Base-by-base conservation (phyloP, 1,140 invertebrate species). In the Drosophila serrata region DNA sequence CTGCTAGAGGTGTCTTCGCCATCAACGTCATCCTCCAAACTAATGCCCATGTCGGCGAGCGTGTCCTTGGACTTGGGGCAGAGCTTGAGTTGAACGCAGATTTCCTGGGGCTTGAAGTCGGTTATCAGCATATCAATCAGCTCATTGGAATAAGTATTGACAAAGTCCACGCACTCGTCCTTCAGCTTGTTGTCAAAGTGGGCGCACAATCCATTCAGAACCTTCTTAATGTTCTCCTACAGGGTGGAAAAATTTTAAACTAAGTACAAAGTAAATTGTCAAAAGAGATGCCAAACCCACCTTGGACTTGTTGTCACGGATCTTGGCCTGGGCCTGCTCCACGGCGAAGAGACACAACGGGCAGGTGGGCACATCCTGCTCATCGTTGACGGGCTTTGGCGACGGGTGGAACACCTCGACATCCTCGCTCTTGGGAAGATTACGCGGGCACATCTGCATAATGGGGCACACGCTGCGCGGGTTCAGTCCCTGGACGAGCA, bases 271-370 rank as follows among this genome's bases (percentile, higher is more conserved):
- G 22, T 11, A 33, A 40, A n/a, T 24, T 2, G 0, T 19, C 6
- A 4, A 45, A 6, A 19, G 6, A 49, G 46, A 49, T 12, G 2
- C 5, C 7, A 49, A 27, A 29, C 55, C 37, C 6, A 81, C 79
- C 69, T 92, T 92, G 33, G 92, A 88, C 63, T 90, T 93, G 48
- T 92, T 65, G 55, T 81, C 74, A n/a, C 90, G 81, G n/a, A 93
- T 93, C 62, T 75, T 81, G 13, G 64, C 56, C 40, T 93, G 90
- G 8, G 91, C 91, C 90, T 96, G 94, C 73, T 95, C 94, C 12
- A 98, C 94, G 17, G 96, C 97, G 81, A 97, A 95, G 22, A 97
- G 93, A 91, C 97, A 98, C 4, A 97, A 92, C n/a, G 97, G 96
- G 86, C 97, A 97, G 35, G 93, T 95, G 19, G 94, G 94, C 59